Evolutionary conservation across 2,113 vertebrate genomes (phyloP).

Genomic region (Lethenteron reissneri): DNA sequence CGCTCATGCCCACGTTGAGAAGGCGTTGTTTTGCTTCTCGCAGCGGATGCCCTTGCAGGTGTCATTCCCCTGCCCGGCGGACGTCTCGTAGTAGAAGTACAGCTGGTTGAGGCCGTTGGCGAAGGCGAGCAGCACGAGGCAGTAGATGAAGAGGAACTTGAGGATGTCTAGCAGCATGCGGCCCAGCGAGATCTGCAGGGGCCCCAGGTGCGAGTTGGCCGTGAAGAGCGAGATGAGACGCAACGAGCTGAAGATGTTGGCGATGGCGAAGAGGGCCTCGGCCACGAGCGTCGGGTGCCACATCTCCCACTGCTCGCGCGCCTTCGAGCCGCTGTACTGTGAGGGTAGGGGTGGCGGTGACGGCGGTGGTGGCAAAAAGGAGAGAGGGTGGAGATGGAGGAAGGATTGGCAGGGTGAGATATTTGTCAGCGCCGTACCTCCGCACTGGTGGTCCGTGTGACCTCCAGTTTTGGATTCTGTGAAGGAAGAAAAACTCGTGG

Average conservation of each 20-base stretch:
- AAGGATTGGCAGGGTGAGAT: too few species aligned
- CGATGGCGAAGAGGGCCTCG: slow-evolving; percentile 91
- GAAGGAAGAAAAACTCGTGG: too few species aligned
- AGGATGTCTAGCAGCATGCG: slow-evolving; percentile 97
- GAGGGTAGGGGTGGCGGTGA: slow-evolving; percentile 12
- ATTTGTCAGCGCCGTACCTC: too few species aligned
- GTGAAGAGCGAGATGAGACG: slow-evolving; percentile 97
- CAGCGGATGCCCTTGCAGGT: slow-evolving; percentile 92
- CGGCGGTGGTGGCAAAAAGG: too few species aligned
- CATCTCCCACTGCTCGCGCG: slow-evolving; percentile 88
- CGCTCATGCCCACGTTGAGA: slow-evolving; percentile 60
- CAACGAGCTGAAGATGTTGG: slow-evolving; percentile 92
- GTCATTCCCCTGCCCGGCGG: slow-evolving; percentile 72
- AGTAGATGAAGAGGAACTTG: slow-evolving; percentile 99
- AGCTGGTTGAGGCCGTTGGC: slow-evolving; percentile 89
- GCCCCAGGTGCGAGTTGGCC: slow-evolving; percentile 91
- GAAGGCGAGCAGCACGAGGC: slow-evolving; percentile 81
- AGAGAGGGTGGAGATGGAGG: too few species aligned
- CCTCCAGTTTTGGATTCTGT: too few species aligned
- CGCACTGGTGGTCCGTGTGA: too few species aligned
- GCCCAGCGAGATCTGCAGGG: slow-evolving; percentile 88
- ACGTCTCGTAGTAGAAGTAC: slow-evolving; percentile 92
- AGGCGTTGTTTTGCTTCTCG: slow-evolving; percentile 91
- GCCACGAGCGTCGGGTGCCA: slow-evolving; percentile 92
- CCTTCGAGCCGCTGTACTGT: slow-evolving; percentile 78